Evolutionary conservation across 2,797 vertebrate genomes (phyloP).

Genomic region (Aldrovandia affinis): DNA sequence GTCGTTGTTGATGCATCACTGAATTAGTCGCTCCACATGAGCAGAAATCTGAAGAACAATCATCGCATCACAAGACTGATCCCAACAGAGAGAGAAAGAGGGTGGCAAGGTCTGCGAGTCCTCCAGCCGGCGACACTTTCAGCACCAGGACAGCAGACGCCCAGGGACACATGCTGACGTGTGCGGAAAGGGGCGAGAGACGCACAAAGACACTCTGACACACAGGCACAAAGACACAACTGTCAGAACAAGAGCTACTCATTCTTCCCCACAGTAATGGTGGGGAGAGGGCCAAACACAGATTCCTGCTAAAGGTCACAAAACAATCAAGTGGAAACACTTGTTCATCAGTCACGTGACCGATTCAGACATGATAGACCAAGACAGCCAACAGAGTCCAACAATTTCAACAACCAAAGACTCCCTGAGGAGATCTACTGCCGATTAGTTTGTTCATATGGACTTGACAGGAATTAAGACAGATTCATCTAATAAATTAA

Average conservation of each 20-base stretch:
- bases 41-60: neutral
- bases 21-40: neutral
- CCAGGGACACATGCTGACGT: neutral
- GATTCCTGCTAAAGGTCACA: conserved; percentile 12
- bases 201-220: conserved; percentile 6
- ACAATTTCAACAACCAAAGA: no score
- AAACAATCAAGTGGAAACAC: conserved; percentile 1
- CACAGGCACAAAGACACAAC: neutral
- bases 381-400: no score
- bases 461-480: no score
- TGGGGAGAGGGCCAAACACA: neutral
- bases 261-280: neutral
- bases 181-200: neutral
- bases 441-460: no score
- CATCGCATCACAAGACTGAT: no score
- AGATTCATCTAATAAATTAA: no score
- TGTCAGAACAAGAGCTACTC: neutral
- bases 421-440: no score
- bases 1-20: neutral
- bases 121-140: neutral
- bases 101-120: neutral
- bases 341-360: neutral
- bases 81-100: neutral
- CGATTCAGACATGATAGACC: neutral
- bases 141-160: neutral